These are phyloP conservation scores for Prorops nasuta DNA, from an alignment of 1,140 invertebrate genomes.

Conservation along the genomic window DNA sequence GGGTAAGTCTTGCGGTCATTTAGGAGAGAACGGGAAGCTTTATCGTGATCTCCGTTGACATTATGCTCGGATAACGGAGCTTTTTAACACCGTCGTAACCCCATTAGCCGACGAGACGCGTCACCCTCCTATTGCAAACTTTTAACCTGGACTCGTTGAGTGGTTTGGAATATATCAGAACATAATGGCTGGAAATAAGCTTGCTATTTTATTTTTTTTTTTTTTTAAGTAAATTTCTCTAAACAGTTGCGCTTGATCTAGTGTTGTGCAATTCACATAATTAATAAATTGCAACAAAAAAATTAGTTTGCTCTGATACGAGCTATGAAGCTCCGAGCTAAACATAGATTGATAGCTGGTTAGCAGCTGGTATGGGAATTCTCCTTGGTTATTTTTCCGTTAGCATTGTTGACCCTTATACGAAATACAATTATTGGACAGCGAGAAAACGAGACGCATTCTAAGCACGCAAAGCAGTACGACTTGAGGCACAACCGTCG, in stretches of 20 bases:
- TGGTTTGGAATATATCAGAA: conserved; percentile 13
- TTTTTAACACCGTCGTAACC: conserved; percentile 33
- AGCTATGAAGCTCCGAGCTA: no score
- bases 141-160: neutral
- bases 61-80: conserved; percentile 30
- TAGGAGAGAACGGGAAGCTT: conserved; percentile 18
- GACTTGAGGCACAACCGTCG: conserved; percentile 26
- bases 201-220: no score
- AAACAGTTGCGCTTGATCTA: no score
- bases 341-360: no score
- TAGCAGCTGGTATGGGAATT: conserved; percentile 19
- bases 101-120: conserved; percentile 27
- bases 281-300: no score
- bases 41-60: conserved; percentile 30
- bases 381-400: conserved; percentile 25
- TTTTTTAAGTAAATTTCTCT: no score
- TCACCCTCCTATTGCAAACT: conserved; percentile 9
- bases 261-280: no score
- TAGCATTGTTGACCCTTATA: conserved; percentile 20
- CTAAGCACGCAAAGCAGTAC: conserved; percentile 32
- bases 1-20: conserved; percentile 21
- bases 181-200: no score
- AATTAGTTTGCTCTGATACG: no score
- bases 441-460: conserved; percentile 20
- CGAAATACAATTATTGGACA: conserved; percentile 27